These are phyloP conservation scores for Anastrepha obliqua DNA, from an alignment of 1,140 invertebrate genomes.

Conservation along the genomic window DNA sequence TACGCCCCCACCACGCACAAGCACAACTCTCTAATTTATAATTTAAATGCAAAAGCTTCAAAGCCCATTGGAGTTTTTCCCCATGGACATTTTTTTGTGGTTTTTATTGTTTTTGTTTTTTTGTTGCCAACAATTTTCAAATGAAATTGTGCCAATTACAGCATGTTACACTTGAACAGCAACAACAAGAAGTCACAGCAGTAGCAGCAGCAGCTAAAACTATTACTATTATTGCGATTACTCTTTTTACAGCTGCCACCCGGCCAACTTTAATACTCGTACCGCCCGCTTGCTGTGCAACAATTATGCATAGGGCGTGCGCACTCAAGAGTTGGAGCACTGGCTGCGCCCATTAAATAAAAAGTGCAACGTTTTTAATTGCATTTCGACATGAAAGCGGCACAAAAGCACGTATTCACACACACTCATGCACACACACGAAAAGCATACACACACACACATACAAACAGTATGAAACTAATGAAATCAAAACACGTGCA, in stretches of 20 bases:
- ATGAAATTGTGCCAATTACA: constrained; percentile 39
- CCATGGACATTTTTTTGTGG: no score
- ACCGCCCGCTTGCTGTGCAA: neutral
- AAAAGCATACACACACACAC: neutral
- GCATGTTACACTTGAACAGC: neutral
- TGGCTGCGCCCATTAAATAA: constrained; percentile 27
- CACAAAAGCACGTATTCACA: neutral
- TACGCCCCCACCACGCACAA: neutral
- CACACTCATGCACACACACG: neutral
- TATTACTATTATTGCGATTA: constrained; percentile 39
- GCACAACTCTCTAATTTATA: neutral
- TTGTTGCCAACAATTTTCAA: neutral
- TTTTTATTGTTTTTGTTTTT: neutral
- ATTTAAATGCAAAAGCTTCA: constrained; percentile 14
- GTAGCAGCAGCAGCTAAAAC: neutral
- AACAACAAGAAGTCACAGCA: neutral
- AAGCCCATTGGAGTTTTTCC: neutral
- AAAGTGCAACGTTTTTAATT: constrained; percentile 38
- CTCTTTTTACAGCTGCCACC: neutral
- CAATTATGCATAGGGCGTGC: constrained; percentile 39
- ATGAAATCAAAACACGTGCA: constrained; percentile 19
- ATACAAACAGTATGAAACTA: neutral
- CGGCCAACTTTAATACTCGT: no score
- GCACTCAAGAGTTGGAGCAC: constrained; percentile 37
- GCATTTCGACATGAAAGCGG: constrained; percentile 42